Conservation (phyloP, 2,113 vertebrate genomes). For the Phyllopteryx taeniolatus region DNA sequence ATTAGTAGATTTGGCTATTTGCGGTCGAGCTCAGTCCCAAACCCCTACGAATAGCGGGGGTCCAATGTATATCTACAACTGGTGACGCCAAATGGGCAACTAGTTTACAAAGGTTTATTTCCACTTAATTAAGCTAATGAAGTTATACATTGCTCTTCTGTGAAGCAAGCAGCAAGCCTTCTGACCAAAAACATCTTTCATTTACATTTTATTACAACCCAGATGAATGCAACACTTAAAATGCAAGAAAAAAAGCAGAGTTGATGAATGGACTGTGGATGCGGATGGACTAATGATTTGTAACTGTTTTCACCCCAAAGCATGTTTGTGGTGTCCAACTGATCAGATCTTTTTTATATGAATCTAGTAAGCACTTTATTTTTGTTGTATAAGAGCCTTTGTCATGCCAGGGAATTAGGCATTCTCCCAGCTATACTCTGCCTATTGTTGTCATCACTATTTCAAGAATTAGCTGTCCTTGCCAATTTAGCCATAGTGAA, state of each 20-base stretch:
- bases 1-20: too few species aligned
- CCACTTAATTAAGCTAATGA: slow-evolving; percentile 42
- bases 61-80: background rate
- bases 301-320: background rate
- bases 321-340: background rate
- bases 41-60: too few species aligned
- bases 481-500: background rate
- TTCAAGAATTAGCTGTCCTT: too few species aligned
- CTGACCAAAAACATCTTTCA: slow-evolving; percentile 42
- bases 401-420: too few species aligned
- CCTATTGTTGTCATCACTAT: too few species aligned
- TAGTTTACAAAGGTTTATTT: slow-evolving; percentile 9
- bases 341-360: too few species aligned
- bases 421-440: too few species aligned
- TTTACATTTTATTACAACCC: slow-evolving; percentile 38
- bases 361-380: too few species aligned
- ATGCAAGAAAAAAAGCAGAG: slow-evolving; percentile 28
- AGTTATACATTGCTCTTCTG: slow-evolving; percentile 2
- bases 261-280: slow-evolving; percentile 50
- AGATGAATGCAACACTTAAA: slow-evolving; percentile 58
- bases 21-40: too few species aligned
- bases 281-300: background rate
- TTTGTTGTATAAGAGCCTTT: too few species aligned
- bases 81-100: slow-evolving; percentile 13
- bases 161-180: slow-evolving; percentile 11